phyloP scores from a whole-genome alignment of 2,797 vertebrate species.

The Macrochelys suwanniensis region DNA sequence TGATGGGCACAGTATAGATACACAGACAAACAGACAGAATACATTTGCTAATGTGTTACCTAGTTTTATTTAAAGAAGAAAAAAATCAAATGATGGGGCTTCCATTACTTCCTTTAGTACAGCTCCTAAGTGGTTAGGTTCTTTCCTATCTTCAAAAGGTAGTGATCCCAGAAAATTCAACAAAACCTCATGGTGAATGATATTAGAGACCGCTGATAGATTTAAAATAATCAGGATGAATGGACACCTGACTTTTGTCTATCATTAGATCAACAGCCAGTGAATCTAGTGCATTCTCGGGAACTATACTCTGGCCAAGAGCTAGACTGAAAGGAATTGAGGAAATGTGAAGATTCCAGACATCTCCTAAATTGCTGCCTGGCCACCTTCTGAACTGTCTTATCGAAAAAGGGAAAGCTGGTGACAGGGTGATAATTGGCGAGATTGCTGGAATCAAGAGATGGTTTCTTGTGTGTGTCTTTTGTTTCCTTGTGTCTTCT shows the following conservation, averaged over 20 bases:
- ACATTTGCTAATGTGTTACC: neutral
- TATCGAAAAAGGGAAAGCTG: neutral
- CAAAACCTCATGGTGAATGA: neutral
- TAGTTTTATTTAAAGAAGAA: neutral
- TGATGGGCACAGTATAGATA: neutral
- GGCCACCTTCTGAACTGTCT: neutral
- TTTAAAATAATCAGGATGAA: neutral
- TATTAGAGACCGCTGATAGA: neutral
- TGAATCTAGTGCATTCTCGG: neutral
- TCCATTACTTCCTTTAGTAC: neutral
- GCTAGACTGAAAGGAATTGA: neutral
- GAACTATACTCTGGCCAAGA: neutral
- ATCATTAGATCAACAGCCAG: neutral
- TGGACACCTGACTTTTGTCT: neutral
- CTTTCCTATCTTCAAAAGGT: neutral
- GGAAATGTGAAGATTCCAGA: neutral
- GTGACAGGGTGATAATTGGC: slow-evolving; percentile 19
- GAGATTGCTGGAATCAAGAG: neutral
- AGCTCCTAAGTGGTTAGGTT: neutral
- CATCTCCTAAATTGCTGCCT: neutral
- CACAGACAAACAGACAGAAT: neutral
- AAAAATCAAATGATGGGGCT: neutral
- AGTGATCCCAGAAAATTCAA: neutral
- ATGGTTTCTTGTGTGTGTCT: neutral
- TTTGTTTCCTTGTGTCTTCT: neutral